Percentiles rank a stretch among this genome's conserved stretches.
phyloP scores from a whole-genome alignment of 1,140 invertebrate species.

The Helicoverpa armigera region DNA sequence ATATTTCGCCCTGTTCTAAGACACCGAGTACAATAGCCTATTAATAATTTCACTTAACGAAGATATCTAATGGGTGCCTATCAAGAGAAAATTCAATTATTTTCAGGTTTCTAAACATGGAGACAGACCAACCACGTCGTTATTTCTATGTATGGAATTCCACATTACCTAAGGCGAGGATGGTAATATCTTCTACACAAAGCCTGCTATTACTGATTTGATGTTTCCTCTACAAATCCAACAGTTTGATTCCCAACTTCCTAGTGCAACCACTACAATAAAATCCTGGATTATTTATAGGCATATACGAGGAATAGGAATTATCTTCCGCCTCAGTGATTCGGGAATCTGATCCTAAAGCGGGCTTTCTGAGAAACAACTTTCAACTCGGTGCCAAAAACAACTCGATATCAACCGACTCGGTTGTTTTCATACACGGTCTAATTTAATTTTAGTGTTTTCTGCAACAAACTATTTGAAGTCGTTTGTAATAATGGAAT shows the following conservation, averaged over 20 bases:
- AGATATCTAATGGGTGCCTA: too few relatives aligned
- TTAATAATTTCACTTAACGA: too few relatives aligned
- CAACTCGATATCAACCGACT: neutral
- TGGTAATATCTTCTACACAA: too few relatives aligned
- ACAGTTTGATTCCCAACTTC: neutral
- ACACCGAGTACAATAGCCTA: too few relatives aligned
- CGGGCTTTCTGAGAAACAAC: neutral
- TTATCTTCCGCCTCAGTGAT: neutral
- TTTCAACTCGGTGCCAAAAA: conserved; percentile 9
- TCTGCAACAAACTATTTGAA: conserved; percentile 27
- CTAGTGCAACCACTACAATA: neutral
- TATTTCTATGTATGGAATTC: too few relatives aligned
- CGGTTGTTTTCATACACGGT: neutral
- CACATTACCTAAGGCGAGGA: too few relatives aligned
- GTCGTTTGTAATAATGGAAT: conserved; percentile 3
- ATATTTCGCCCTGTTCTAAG: too few relatives aligned
- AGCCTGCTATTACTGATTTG: too few relatives aligned
- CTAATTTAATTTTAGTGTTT: conserved; percentile 22
- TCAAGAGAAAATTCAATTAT: too few relatives aligned
- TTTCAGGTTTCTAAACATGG: too few relatives aligned
- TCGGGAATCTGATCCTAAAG: conserved; percentile 12
- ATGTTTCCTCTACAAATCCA: neutral
- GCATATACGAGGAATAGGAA: neutral
- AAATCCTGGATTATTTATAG: neutral
- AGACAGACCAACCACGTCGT: too few relatives aligned